A percentile compares a stretch with the other conserved stretches of the same genome.
These are phyloP conservation scores for Caenorhabditis macrosperma DNA, from an alignment of 2,888 invertebrate species.

Conservation along the genomic window DNA sequence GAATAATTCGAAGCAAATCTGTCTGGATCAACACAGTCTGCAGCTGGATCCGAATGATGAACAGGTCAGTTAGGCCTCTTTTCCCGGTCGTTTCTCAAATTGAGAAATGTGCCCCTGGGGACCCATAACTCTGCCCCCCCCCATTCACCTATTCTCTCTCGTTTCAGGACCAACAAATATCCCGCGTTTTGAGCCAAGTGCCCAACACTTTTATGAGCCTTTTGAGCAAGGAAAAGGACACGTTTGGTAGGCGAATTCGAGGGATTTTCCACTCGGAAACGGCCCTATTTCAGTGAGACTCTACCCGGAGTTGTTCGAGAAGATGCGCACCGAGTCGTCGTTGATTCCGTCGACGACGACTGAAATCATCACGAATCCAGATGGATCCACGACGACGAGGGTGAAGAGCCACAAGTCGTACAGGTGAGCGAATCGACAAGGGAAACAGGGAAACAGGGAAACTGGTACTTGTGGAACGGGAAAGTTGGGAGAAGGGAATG, in stretches of 20 bases:
- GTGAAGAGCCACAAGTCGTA: conserved; percentile 72
- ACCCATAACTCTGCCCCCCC: too few relatives aligned
- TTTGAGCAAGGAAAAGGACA: conserved; percentile 72
- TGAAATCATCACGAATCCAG: conserved; percentile 76
- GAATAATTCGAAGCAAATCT: conserved; percentile 56
- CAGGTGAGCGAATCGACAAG: conserved; percentile 54
- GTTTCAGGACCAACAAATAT: conserved; percentile 67
- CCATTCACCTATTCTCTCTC: not conserved
- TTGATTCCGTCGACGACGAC: conserved; percentile 64
- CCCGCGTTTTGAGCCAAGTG: conserved; percentile 62
- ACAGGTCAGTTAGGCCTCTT: conserved; percentile 41
- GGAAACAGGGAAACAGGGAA: not conserved
- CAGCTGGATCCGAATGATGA: conserved; percentile 65
- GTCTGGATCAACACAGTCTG: conserved; percentile 48
- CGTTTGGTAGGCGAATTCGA: conserved; percentile 46
- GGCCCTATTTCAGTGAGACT: conserved; percentile 71
- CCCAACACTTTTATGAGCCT: conserved; percentile 74
- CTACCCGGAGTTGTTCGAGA: conserved; percentile 77
- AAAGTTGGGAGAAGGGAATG: too few relatives aligned
- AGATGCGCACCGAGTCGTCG: conserved; percentile 72
- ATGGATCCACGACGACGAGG: conserved; percentile 76
- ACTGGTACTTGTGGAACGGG: not conserved
- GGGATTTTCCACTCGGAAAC: not conserved
- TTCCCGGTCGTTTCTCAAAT: not conserved
- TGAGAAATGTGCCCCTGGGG: not conserved